These are phyloP conservation scores for Trissolcus basalis DNA, from an alignment of 1,140 invertebrate genomes.

Conservation along the genomic window DNA sequence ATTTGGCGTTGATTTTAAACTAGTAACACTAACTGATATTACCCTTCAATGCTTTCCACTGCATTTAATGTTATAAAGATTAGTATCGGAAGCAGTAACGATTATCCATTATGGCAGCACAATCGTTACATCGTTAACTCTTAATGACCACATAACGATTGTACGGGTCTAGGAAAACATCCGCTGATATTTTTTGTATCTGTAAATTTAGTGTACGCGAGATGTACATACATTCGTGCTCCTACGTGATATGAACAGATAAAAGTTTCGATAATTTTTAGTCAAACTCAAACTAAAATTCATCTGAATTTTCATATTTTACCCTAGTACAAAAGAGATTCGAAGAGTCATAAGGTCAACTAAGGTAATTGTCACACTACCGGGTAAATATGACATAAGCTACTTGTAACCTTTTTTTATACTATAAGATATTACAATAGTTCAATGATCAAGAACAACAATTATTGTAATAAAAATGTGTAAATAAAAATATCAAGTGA, in stretches of 20 bases:
- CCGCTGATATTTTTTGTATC: slow-evolving; percentile 42
- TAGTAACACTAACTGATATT: slow-evolving; percentile 46
- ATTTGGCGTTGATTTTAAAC: slow-evolving; percentile 22
- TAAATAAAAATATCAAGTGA: too few relatives aligned
- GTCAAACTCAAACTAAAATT: neutral
- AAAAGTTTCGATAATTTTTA: neutral
- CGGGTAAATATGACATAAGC: too few relatives aligned
- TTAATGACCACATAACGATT: slow-evolving; percentile 66
- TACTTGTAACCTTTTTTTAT: too few relatives aligned
- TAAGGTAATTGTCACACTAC: too few relatives aligned
- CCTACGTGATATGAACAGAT: slow-evolving; percentile 5
- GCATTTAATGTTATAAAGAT: slow-evolving; percentile 71
- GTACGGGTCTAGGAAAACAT: slow-evolving; percentile 32
- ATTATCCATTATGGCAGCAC: slow-evolving; percentile 71
- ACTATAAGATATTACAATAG: too few relatives aligned
- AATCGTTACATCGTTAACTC: slow-evolving; percentile 73
- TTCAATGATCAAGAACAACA: too few relatives aligned
- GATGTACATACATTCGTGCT: neutral
- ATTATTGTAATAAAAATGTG: too few relatives aligned
- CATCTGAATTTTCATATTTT: too few relatives aligned
- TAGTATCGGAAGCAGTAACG: slow-evolving; percentile 70
- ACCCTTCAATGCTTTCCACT: slow-evolving; percentile 52
- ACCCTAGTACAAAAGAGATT: too few relatives aligned
- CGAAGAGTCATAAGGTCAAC: too few relatives aligned
- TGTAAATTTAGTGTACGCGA: slow-evolving; percentile 12